phyloP scores from a whole-genome alignment of 2,113 vertebrate species.

The Solea solea region DNA sequence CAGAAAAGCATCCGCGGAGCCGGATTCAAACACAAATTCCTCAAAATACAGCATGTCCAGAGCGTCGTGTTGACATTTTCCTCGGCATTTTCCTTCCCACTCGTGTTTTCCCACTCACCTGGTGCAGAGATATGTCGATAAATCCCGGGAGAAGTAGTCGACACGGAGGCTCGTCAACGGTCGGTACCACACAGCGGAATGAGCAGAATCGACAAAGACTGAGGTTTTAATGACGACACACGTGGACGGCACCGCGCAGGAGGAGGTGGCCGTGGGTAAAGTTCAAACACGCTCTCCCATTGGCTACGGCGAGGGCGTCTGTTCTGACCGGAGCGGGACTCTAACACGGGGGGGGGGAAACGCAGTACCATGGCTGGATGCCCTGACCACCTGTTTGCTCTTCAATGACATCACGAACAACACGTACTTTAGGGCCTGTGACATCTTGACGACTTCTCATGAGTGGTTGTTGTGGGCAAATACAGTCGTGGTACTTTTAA shows the following conservation, averaged over 20 bases:
- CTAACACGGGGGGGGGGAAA: neutral
- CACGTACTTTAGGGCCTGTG: neutral
- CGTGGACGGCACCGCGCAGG: conserved; percentile 19
- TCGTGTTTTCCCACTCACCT: conserved; percentile 50
- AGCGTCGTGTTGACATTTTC: accelerated
- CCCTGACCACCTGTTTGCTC: conserved; percentile 32
- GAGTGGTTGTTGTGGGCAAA: neutral
- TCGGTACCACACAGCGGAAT: neutral
- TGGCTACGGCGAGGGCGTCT: conserved; percentile 75
- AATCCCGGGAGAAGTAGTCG: neutral
- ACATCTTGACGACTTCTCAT: conserved; percentile 20
- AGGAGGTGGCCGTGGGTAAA: neutral
- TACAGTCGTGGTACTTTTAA: too few relatives aligned
- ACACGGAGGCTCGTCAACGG: neutral
- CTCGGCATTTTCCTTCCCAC: neutral
- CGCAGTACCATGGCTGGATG: neutral
- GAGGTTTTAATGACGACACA: conserved; percentile 14
- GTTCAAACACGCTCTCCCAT: conserved; percentile 36
- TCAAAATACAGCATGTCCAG: too few relatives aligned
- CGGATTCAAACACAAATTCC: neutral
- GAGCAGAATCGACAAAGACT: neutral
- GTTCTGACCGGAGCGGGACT: neutral
- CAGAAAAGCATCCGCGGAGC: conserved; percentile 15
- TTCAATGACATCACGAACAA: conserved; percentile 32
- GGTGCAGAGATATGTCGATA: neutral